Base-by-base conservation (phyloP, 2,888 invertebrate species). In the Nomada ferruginata region DNA sequence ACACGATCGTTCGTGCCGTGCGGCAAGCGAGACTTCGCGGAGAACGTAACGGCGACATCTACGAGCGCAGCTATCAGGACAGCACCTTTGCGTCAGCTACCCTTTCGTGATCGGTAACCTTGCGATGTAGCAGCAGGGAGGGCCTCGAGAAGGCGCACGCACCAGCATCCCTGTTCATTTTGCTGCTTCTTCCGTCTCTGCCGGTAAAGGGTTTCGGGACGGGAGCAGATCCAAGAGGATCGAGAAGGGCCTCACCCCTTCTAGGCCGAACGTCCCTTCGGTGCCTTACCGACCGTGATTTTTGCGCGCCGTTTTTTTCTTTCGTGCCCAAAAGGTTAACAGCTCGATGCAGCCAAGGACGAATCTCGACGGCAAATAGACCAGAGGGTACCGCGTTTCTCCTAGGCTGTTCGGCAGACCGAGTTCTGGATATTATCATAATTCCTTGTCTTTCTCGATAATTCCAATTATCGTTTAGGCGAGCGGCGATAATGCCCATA, bases 51-150 rank as follows among this genome's bases (percentile, higher is more conserved):
- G 63, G 83, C 85, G 85, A 85, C 85, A 85, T 85, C 85, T 85
- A 52, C 70, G 18, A 29, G 52, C 26, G 10, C 18, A 26, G 4
- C 7, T 53, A 55, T 55, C 50, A 15, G 72, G 52, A 29, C 26
- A 23, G 36, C 57, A 26, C 4, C 15, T 42, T 9, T 13, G 23
- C 7, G 13, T 13, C 36, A 1, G 11, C 18, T 1, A 11, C 2
- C 9, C 11, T 10, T 50, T 50, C 13, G n/a, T 50, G 73, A 87
- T 87, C 87, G 87, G 86, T 88, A 86, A 83, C 69, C 11, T 26
- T 44, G 52, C 23, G 50, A 59, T 47, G 52, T 59, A 11, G 57
- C 13, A 23, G 20, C 36, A 26, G 65, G 59, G 59, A 66, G 60
- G 26, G n/a, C 11, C 11, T 9, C n/a, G 53, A 29, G 15, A 47